A percentile compares a stretch with the other conserved stretches of the same genome.
Evolutionary conservation across 2,113 vertebrate genomes (phyloP).

Genomic region (Pipa parva): DNA sequence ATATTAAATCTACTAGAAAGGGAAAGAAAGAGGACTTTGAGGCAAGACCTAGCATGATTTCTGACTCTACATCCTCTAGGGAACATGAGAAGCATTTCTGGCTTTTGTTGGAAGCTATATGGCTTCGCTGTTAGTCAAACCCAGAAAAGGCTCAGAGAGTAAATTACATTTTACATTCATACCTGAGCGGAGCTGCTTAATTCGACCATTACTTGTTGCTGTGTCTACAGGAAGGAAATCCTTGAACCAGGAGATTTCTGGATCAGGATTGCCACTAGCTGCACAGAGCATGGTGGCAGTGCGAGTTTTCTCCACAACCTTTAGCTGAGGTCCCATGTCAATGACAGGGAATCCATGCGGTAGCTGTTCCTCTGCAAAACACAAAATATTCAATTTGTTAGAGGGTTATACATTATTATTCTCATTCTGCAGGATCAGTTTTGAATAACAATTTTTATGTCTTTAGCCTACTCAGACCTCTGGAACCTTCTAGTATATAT

Average conservation of each 20-base stretch:
- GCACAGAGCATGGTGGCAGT: slow-evolving; percentile 96
- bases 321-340: slow-evolving; percentile 96
- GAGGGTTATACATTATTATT: not conserved
- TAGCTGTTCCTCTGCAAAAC: slow-evolving; percentile 84
- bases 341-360: slow-evolving; percentile 90
- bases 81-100: no score
- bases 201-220: slow-evolving; percentile 80
- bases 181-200: slow-evolving; percentile 97
- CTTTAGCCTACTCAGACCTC: no score
- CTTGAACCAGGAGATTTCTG: slow-evolving; percentile 97
- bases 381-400: slow-evolving; percentile 7
- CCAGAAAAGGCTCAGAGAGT: no score
- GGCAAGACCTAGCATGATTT: no score
- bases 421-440: not conserved
- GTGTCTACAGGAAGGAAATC: slow-evolving; percentile 95
- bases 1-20: no score
- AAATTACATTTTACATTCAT: no score
- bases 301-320: slow-evolving; percentile 91
- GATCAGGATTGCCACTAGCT: slow-evolving; percentile 90
- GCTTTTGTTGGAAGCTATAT: no score
- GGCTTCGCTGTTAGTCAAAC: no score
- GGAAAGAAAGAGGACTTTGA: no score
- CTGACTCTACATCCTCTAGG: no score
- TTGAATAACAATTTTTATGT: not conserved
- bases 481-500: no score